Evolutionary conservation across 2,797 vertebrate genomes (phyloP).

Genomic region (Bradypodion ventrale): DNA sequence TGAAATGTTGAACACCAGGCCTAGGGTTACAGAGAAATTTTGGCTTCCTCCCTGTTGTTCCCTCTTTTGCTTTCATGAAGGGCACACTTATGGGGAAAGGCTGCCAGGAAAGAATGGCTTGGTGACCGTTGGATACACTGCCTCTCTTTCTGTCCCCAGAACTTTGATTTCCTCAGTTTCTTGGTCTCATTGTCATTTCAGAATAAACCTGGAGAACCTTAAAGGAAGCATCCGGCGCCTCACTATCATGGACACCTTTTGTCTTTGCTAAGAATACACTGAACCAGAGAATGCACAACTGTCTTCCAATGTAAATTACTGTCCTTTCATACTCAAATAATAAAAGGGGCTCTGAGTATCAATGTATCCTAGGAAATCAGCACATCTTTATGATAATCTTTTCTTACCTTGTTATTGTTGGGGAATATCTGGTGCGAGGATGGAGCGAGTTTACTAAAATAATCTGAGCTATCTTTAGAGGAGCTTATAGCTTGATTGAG

Average conservation of each 20-base stretch:
- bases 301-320: background rate
- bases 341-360: background rate
- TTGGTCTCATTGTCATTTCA: background rate
- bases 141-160: background rate
- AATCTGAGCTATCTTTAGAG: background rate
- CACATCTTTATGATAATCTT: background rate
- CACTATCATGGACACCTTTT: background rate
- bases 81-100: background rate
- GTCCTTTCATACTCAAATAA: background rate
- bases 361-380: background rate
- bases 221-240: background rate
- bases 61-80: background rate
- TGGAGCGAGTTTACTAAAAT: background rate
- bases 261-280: background rate
- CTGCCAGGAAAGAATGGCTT: background rate
- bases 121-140: too few species aligned
- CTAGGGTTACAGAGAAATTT: background rate
- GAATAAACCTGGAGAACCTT: background rate
- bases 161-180: background rate
- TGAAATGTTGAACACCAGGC: background rate
- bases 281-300: background rate
- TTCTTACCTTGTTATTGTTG: background rate
- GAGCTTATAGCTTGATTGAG: background rate
- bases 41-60: background rate
- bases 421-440: slow-evolving; percentile 12